Percentiles rank a stretch among this genome's conserved stretches.
Evolutionary conservation across 2,797 vertebrate genomes (phyloP).

Genomic region (Meriones psammophilus): DNA sequence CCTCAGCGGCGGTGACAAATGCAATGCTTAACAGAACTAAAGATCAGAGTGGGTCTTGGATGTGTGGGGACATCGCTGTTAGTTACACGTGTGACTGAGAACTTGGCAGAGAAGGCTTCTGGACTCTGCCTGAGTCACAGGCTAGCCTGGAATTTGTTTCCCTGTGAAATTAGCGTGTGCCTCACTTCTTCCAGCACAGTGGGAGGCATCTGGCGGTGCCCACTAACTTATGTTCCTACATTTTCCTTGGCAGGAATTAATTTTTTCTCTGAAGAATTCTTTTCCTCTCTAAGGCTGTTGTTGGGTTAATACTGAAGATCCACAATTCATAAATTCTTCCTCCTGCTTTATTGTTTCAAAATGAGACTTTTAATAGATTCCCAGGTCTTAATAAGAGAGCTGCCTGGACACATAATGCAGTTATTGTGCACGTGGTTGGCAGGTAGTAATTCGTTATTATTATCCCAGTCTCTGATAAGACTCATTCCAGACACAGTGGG

Average conservation of each 20-base stretch:
- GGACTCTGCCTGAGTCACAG: conserved; percentile 50
- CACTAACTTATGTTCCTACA: conserved; percentile 72
- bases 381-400: conserved; percentile 76
- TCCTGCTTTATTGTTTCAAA: conserved; percentile 74
- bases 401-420: conserved; percentile 70
- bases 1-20: neutral
- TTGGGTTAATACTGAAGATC: conserved; percentile 70
- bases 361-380: conserved; percentile 78
- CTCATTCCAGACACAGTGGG: conserved; percentile 30
- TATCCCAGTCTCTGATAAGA: conserved; percentile 75
- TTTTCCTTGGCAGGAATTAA: conserved; percentile 80
- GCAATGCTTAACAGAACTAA: neutral
- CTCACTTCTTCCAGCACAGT: conserved; percentile 59
- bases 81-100: conserved; percentile 38
- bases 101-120: neutral
- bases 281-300: conserved; percentile 50
- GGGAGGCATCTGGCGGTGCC: conserved; percentile 67
- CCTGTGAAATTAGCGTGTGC: conserved; percentile 70
- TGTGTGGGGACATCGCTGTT: neutral
- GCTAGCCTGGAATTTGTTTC: conserved; percentile 62
- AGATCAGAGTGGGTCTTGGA: neutral
- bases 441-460: conserved; percentile 78
- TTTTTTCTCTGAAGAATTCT: conserved; percentile 50
- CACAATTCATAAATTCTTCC: conserved; percentile 73
- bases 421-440: conserved; percentile 60